A percentile compares a stretch with the other conserved stretches of the same genome.
These are phyloP conservation scores for Belonocnema kinseyi DNA, from an alignment of 1,140 invertebrate genomes.

Conservation along the genomic window DNA sequence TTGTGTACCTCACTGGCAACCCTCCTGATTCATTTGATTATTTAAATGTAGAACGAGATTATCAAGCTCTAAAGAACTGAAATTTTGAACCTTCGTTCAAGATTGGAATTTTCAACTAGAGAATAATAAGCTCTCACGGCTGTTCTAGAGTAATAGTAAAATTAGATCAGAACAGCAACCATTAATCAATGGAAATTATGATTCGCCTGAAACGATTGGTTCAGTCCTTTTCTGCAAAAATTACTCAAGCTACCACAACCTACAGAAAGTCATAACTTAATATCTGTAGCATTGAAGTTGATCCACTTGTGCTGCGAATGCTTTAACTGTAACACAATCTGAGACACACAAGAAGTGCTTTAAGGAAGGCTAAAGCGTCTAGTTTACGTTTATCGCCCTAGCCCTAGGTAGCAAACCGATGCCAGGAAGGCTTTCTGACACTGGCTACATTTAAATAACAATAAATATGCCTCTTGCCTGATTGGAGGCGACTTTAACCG, in stretches of 20 bases:
- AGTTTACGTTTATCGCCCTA: slow-evolving; percentile 26
- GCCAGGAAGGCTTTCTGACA: background rate
- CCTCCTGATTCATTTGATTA: no score
- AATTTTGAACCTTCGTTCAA: no score
- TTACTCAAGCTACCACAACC: background rate
- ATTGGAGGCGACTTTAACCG: slow-evolving; percentile 26
- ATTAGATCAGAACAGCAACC: background rate
- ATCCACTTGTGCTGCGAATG: slow-evolving; percentile 7
- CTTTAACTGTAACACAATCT: slow-evolving; percentile 29
- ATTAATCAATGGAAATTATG: slow-evolving; percentile 5
- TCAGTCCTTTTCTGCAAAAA: background rate
- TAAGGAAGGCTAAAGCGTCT: slow-evolving; percentile 13
- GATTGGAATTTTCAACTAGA: background rate
- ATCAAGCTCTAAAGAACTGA: no score
- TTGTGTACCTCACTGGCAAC: no score
- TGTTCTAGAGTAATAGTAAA: background rate
- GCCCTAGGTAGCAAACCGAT: slow-evolving; percentile 13
- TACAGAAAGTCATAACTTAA: slow-evolving; percentile 1
- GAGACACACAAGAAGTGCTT: background rate
- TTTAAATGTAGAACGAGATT: no score
- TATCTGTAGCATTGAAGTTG: background rate
- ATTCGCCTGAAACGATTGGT: slow-evolving; percentile 6
- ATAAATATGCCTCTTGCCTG: slow-evolving; percentile 7
- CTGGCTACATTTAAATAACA: slow-evolving; percentile 27
- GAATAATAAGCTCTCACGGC: background rate